A percentile compares a stretch with the other conserved stretches of the same genome.
phyloP scores from a whole-genome alignment of 2,797 vertebrate species.

The Uromys caudimaculatus region DNA sequence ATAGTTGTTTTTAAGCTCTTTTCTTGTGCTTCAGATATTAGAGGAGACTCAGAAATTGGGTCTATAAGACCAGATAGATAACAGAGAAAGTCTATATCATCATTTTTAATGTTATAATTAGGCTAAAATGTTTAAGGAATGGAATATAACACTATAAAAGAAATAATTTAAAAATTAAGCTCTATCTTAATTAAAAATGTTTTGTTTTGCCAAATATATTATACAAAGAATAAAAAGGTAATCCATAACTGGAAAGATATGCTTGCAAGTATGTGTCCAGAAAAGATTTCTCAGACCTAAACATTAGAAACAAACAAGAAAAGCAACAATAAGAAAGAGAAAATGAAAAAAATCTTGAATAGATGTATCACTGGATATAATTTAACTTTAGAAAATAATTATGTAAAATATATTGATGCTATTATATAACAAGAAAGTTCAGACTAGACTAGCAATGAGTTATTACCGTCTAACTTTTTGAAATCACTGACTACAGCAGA shows the following conservation, averaged over 20 bases:
- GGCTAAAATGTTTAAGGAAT: neutral
- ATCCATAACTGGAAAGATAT: neutral
- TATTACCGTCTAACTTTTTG: neutral
- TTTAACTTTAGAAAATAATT: neutral
- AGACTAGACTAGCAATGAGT: neutral
- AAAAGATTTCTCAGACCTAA: neutral
- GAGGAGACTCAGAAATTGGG: too few species aligned
- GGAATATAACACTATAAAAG: neutral
- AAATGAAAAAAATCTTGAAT: neutral
- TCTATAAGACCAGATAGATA: neutral
- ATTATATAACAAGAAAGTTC: neutral
- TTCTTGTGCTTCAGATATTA: neutral
- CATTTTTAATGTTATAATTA: neutral
- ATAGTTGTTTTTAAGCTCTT: neutral
- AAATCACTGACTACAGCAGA: neutral
- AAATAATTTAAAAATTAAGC: constrained; percentile 10
- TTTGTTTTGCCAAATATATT: neutral
- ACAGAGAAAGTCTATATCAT: neutral
- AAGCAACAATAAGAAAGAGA: neutral
- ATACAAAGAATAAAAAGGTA: neutral
- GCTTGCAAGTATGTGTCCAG: neutral
- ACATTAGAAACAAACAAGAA: neutral
- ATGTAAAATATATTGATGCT: too few species aligned
- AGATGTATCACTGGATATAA: neutral
- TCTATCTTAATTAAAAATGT: neutral